A percentile compares a stretch with the other conserved stretches of the same genome.
These are phyloP conservation scores for Nymphalis urticae DNA, from an alignment of 2,888 invertebrate genomes.

Conservation along the genomic window DNA sequence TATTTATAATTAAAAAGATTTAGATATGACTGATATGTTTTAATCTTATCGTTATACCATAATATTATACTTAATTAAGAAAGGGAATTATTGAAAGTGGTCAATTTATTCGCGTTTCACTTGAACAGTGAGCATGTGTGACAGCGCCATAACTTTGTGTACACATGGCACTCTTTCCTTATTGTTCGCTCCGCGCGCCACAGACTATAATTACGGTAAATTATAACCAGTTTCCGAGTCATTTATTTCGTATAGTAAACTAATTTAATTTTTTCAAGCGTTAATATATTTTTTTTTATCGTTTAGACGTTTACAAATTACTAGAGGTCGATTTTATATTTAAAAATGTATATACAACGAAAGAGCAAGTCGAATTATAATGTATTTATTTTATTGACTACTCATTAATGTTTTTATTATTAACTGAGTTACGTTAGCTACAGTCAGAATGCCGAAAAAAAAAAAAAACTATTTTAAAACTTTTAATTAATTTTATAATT, in stretches of 20 bases:
- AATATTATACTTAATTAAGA: not conserved
- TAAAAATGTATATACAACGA: not conserved
- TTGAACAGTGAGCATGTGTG: conserved; percentile 35
- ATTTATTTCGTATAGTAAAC: too few species aligned
- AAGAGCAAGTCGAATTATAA: too few species aligned
- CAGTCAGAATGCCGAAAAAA: too few species aligned
- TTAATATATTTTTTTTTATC: too few species aligned
- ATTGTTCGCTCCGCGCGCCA: conserved; percentile 10
- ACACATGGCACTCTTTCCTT: conserved; percentile 43
- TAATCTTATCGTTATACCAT: not conserved
- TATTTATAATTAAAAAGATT: too few species aligned
- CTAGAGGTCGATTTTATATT: not conserved
- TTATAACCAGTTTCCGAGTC: not conserved
- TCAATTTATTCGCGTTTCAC: not conserved
- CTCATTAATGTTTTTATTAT: too few species aligned
- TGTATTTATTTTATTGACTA: too few species aligned
- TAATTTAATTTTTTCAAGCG: too few species aligned
- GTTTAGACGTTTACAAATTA: not conserved
- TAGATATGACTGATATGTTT: too few species aligned
- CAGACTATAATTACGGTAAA: not conserved
- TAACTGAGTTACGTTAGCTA: too few species aligned
- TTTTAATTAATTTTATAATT: too few species aligned
- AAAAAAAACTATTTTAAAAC: too few species aligned
- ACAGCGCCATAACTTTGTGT: conserved; percentile 44
- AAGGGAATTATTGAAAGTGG: not conserved